Percentiles rank a stretch among this genome's conserved stretches.
phyloP scores from a whole-genome alignment of 2,797 vertebrate genomes.

The Clamator glandarius region DNA sequence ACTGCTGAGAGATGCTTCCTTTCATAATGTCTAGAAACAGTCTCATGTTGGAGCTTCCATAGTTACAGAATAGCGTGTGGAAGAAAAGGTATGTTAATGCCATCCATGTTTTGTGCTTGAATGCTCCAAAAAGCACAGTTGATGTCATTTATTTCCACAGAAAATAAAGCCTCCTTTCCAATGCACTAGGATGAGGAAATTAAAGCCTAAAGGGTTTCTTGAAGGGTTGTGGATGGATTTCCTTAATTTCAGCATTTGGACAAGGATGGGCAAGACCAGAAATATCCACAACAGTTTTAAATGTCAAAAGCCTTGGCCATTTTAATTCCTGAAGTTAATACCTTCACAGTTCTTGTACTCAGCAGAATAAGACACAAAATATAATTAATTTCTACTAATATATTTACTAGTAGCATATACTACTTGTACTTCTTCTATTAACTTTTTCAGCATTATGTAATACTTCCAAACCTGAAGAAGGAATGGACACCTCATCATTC shows the following conservation, averaged over 20 bases:
- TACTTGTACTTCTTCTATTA: background rate
- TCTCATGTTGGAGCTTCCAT: background rate
- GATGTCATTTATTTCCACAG: background rate
- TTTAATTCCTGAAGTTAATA: background rate
- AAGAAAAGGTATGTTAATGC: background rate
- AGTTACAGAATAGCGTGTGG: background rate
- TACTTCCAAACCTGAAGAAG: background rate
- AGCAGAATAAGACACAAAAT: background rate
- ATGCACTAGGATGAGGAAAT: background rate
- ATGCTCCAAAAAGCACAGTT: background rate
- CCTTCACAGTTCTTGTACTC: background rate
- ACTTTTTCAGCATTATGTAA: background rate
- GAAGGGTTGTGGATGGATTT: background rate
- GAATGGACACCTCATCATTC: background rate
- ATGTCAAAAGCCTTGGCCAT: background rate
- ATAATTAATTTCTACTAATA: background rate
- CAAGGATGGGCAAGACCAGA: background rate
- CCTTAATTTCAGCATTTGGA: background rate
- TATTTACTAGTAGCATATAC: background rate
- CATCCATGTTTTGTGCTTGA: background rate
- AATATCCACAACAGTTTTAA: background rate
- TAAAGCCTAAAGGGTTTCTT: background rate
- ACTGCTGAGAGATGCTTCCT: background rate
- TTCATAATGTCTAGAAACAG: background rate
- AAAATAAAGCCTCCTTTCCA: background rate